phyloP scores from a whole-genome alignment of 2,888 invertebrate genomes.

The Eilema caniola region DNA sequence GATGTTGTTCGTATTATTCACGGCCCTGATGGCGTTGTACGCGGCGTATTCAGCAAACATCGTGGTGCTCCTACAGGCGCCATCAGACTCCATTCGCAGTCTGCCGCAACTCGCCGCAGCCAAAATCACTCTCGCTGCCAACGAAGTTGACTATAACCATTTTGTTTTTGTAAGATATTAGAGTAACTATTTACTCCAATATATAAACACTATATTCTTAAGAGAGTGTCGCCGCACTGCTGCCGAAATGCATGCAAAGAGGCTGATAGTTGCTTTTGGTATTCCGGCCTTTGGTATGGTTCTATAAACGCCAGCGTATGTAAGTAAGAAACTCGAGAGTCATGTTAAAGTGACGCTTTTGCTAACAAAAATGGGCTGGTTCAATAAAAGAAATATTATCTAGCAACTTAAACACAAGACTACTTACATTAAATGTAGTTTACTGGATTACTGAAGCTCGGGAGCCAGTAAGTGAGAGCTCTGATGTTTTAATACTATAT shows the following conservation, averaged over 20 bases:
- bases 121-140: slow-evolving; percentile 86
- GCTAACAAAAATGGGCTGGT: not conserved
- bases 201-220: not conserved
- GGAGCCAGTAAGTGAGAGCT: no score
- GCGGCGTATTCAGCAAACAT: slow-evolving; percentile 90
- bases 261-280: not conserved
- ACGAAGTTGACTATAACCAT: slow-evolving; percentile 87
- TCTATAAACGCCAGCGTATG: no score
- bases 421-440: no score
- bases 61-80: slow-evolving; percentile 89
- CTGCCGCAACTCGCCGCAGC: slow-evolving; percentile 85
- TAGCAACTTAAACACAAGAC: no score
- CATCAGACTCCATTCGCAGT: slow-evolving; percentile 85
- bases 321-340: not conserved
- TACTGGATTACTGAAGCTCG: no score
- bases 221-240: not conserved
- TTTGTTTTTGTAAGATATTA: slow-evolving; percentile 83
- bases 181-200: not conserved
- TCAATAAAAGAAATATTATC: not conserved
- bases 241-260: not conserved
- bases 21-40: slow-evolving; percentile 85
- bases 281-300: not conserved
- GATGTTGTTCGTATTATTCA: slow-evolving; percentile 65
- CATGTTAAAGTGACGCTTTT: not conserved
- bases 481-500: no score